Percentiles rank a stretch among this genome's conserved stretches.
phyloP scores from a whole-genome alignment of 2,888 invertebrate species.

The Acholoe squamosa region DNA sequence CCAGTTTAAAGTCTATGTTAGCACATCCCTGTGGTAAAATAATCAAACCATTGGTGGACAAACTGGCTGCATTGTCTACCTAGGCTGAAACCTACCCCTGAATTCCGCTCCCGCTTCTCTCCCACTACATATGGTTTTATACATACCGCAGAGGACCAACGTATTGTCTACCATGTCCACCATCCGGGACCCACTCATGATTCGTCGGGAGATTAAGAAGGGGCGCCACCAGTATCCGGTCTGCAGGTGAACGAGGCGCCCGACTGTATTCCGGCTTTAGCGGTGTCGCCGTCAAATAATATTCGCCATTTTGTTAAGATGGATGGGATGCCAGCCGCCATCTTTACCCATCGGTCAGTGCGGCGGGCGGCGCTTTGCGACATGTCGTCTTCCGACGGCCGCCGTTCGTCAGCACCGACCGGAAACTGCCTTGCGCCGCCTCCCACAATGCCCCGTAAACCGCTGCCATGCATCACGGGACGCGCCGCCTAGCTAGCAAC shows the following conservation, averaged over 20 bases:
- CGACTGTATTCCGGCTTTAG: not conserved
- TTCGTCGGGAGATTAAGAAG: constrained; percentile 1
- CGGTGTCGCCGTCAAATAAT: not conserved
- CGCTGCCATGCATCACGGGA: constrained; percentile 46
- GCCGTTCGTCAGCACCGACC: constrained; percentile 20
- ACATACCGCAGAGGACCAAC: not conserved
- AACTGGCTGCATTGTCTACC: not conserved
- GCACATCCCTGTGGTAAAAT: too few species aligned
- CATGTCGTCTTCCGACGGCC: constrained; percentile 41
- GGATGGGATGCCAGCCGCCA: constrained; percentile 2
- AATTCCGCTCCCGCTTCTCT: too few species aligned
- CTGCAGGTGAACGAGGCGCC: not conserved
- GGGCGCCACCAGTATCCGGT: not conserved
- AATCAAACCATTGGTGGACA: too few species aligned
- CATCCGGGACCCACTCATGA: not conserved
- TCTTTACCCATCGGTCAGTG: constrained; percentile 34
- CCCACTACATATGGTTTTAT: not conserved
- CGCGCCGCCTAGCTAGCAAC: not conserved
- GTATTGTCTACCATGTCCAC: not conserved
- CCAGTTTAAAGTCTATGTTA: too few species aligned
- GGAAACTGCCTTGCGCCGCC: constrained; percentile 34
- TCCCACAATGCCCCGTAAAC: constrained; percentile 56
- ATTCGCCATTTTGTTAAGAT: constrained; percentile 17
- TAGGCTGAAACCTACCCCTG: too few species aligned
- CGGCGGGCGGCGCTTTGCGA: not conserved